These are phyloP conservation scores for Hydractinia echinata DNA, from an alignment of 30 jellyfish, hydroid and myxozoan genomes.

Conservation along the genomic window DNA sequence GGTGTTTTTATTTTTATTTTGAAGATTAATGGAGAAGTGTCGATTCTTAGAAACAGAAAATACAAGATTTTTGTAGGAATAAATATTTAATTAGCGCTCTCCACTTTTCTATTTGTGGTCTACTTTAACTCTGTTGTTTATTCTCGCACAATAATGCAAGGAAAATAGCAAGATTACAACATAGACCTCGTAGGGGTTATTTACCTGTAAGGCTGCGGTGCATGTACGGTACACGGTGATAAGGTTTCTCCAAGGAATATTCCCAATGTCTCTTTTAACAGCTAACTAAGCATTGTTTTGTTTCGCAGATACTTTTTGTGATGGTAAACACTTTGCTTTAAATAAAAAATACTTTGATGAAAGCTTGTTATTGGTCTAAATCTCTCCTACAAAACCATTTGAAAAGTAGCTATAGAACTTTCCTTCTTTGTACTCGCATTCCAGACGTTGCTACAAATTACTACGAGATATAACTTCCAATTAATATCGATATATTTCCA, in stretches of 20 bases:
- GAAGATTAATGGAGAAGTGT: too few species aligned
- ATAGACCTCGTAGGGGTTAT: not conserved
- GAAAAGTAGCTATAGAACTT: constrained; percentile 39
- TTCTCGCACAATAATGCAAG: too few species aligned
- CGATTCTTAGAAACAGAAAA: too few species aligned
- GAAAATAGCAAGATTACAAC: not conserved
- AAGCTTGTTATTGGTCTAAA: not conserved
- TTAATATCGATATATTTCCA: not conserved
- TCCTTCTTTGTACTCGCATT: constrained; percentile 51
- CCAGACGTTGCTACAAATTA: constrained; percentile 27
- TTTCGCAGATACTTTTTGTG: constrained; percentile 35
- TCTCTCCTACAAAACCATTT: constrained; percentile 30
- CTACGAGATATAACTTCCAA: not conserved
- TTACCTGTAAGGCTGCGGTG: constrained; percentile 18
- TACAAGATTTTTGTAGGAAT: too few species aligned
- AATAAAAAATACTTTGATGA: constrained; percentile 3
- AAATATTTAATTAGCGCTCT: too few species aligned
- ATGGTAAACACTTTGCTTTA: constrained; percentile 36
- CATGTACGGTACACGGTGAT: constrained; percentile 21
- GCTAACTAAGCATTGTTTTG: constrained; percentile 40
- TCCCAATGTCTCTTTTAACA: not conserved
- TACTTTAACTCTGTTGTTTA: too few species aligned
- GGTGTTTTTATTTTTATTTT: too few species aligned
- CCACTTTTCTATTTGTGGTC: too few species aligned
- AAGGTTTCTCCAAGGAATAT: constrained; percentile 19